Evolutionary conservation across 2,113 vertebrate species (phyloP), one percentile per base, ranked within the genome.

Genomic region (Nothoprocta pentlandii): DNA sequence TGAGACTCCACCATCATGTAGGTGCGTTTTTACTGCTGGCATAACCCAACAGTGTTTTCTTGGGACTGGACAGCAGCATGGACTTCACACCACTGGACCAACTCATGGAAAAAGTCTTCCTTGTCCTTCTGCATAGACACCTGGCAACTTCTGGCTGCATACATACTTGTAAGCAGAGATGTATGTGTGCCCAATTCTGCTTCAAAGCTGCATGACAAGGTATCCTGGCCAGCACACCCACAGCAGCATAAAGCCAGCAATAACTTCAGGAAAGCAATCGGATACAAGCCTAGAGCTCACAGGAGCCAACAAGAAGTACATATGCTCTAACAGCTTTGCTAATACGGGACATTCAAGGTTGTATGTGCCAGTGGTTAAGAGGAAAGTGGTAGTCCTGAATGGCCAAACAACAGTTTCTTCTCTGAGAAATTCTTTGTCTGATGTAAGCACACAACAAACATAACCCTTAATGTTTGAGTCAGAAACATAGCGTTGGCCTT

Each of bases 401-500:
- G 22, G 28, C 61, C 83, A 34, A 80, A 78, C 23, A 91, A 56
- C 23, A 51, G 64, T 22, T 93, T 91, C 73, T 86, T 25, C 82
- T 54, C 32, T 26, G 51, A 80, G 61, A 94, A 93, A 84, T 13
- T 86, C 73, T 53, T 58, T 64, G 61, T 39, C 34, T 91, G 39
- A 51, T 16, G 66, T 83, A 75, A 87, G 46, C 36, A 68, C 13
- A 44, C n/a, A 83, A 62, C 28, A 64, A 93, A 66, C 16, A 58
- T 53, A 95, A 80, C 21, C 20, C 66, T 62, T 80, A 53, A 53
- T 5, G 34, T 75, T 23, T 77, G 64, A 85, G 70, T 88, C 80
- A 83, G 63, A 91, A 92, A 73, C 88, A 71, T n/a, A 95, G 44
- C 80, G 88, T 53, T 61, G 49, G 44, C 32, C 49, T 88, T 86